phyloP scores from a whole-genome alignment of 2,888 invertebrate species.

The Sphinx pinastri region DNA sequence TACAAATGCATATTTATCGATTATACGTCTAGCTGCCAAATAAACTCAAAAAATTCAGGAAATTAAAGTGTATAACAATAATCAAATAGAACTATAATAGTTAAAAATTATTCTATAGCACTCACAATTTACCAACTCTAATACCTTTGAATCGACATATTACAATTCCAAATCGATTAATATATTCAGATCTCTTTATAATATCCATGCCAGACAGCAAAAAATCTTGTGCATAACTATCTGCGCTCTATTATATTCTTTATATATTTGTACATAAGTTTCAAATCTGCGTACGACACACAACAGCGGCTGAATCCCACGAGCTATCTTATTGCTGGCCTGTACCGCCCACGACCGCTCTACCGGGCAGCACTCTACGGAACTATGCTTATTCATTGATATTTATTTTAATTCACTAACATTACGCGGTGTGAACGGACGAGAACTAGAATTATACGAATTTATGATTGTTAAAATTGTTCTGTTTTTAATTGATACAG shows the following conservation, averaged over 20 bases:
- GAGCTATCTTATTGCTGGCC: slow-evolving; percentile 49
- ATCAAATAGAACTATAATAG: no score
- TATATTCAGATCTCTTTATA: no score
- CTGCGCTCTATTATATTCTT: not conserved
- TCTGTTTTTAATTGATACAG: not conserved
- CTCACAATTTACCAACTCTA: not conserved
- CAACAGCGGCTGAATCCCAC: slow-evolving; percentile 48
- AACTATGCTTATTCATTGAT: slow-evolving; percentile 21
- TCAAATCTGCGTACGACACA: slow-evolving; percentile 37
- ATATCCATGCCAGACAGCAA: no score
- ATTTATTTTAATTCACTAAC: slow-evolving; percentile 17
- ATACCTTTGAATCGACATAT: no score
- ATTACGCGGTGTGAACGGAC: not conserved
- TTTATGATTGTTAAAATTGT: not conserved
- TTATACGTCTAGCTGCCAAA: not conserved
- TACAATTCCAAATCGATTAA: no score
- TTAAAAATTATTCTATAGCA: not conserved
- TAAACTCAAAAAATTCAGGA: not conserved
- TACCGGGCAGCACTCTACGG: slow-evolving; percentile 16
- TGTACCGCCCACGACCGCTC: slow-evolving; percentile 39
- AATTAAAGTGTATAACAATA: not conserved
- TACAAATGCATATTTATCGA: not conserved
- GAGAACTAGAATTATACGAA: not conserved
- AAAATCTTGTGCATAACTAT: no score
- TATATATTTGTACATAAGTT: not conserved